Evolutionary conservation across 2,797 vertebrate genomes (phyloP).

Genomic region (Nasua narica): DNA sequence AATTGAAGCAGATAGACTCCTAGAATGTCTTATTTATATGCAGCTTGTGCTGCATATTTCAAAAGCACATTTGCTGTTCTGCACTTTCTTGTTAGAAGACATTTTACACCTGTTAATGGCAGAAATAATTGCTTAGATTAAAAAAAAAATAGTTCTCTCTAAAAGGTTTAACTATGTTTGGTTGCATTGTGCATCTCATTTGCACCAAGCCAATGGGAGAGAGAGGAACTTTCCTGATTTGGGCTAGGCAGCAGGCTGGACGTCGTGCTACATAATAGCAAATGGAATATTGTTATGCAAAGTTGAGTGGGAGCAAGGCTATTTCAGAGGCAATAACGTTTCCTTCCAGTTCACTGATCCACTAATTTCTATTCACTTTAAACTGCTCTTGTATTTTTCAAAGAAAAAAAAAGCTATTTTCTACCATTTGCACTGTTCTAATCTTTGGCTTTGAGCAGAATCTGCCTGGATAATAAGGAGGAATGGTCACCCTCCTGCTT

Average conservation of each 20-base stretch:
- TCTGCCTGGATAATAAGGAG: slow-evolving; percentile 60
- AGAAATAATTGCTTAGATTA: slow-evolving; percentile 60
- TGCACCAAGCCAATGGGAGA: background rate
- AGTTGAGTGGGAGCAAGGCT: slow-evolving; percentile 49
- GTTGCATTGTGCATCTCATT: slow-evolving; percentile 48
- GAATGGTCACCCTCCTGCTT: slow-evolving; percentile 49
- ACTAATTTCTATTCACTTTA: slow-evolving; percentile 74
- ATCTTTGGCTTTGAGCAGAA: slow-evolving; percentile 71
- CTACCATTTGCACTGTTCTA: slow-evolving; percentile 59
- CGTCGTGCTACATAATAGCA: slow-evolving; percentile 20
- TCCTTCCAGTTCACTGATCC: slow-evolving; percentile 72
- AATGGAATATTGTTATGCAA: slow-evolving; percentile 70
- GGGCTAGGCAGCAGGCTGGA: slow-evolving; percentile 21
- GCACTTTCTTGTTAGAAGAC: slow-evolving; percentile 57
- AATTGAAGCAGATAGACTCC: slow-evolving; percentile 17
- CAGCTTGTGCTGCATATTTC: slow-evolving; percentile 52
- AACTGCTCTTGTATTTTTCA: slow-evolving; percentile 62
- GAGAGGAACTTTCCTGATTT: background rate
- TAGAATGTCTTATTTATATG: slow-evolving; percentile 55
- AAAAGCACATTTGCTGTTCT: slow-evolving; percentile 56
- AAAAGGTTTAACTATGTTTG: slow-evolving; percentile 40
- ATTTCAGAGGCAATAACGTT: slow-evolving; percentile 66
- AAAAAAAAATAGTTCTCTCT: slow-evolving; percentile 23
- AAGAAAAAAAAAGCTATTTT: slow-evolving; percentile 55
- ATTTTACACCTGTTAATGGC: slow-evolving; percentile 70